Evolutionary conservation across 1,140 invertebrate species (phyloP), one percentile per base, ranked within the genome.

Genomic region (Eumeta japonica): DNA sequence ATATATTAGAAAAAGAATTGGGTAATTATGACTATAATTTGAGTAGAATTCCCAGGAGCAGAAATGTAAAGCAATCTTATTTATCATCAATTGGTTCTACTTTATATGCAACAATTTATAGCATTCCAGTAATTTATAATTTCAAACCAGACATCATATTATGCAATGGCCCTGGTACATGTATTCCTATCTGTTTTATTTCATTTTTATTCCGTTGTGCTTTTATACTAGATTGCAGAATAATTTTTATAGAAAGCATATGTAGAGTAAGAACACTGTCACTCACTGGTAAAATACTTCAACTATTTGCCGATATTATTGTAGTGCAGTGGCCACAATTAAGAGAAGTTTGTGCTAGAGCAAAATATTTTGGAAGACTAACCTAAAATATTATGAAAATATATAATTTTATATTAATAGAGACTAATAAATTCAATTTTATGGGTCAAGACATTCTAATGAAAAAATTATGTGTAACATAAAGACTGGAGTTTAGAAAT

Each of bases 101-200:
- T 10, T 11, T 92, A 0, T 75, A 81, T 59, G 83, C 94, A 0
- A 80, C 81, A 16, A 39, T 88, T 0, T 76, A 78, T 50, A 82
- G 83, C 37, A 58, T 93, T 52, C 83, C 83, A 35, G 48, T 93
- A n/a, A 60, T 94, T 10, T 79, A 84, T 46, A 79, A 70, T 31
- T 77, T 84, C 44, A 79, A 74, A 41, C 92, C 92, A 13, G 80
- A 91, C 57, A 54, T 96, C 39, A 77, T 95, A 39, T 61, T 97
- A 1, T 92, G 90, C 57, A 98, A 98, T 79, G 96, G 96, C 1
- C 96, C 95, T 35, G 95, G 94, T 15, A 97, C 93, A 3, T 97
- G 94, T 72, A 80, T 98, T 43, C 94, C 93, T 17, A 68, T 94
- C 24, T 93, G 90, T 73, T 42, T 89, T 9, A 78, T 85, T 32